Conservation (phyloP, 1,140 invertebrate genomes). For the Lerema accius region DNA sequence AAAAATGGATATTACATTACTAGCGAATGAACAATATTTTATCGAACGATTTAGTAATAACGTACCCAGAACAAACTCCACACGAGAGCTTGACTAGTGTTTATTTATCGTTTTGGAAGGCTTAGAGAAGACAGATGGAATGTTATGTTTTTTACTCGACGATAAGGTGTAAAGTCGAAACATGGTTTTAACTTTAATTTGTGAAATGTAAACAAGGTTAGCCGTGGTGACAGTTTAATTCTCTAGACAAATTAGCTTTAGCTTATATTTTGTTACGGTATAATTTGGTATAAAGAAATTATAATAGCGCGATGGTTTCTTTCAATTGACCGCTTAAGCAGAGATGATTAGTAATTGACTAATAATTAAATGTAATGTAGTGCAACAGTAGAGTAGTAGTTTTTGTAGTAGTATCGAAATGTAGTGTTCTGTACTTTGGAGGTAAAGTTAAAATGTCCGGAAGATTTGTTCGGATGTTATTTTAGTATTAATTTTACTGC, state of each 20-base stretch:
- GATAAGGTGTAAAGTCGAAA: conserved; percentile 64
- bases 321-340: not conserved
- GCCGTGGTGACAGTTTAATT: conserved; percentile 27
- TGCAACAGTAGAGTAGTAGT: too few species aligned
- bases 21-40: conserved; percentile 15
- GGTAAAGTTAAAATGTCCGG: too few species aligned
- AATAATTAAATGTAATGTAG: too few species aligned
- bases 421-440: too few species aligned
- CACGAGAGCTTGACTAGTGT: conserved; percentile 67
- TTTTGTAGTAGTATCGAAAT: too few species aligned
- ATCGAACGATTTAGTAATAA: conserved; percentile 53
- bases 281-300: not conserved
- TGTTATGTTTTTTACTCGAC: conserved; percentile 68
- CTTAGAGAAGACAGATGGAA: conserved; percentile 76
- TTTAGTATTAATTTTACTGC: too few species aligned
- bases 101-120: conserved; percentile 80
- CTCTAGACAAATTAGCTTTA: conserved; percentile 30
- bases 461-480: too few species aligned
- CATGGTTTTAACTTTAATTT: conserved; percentile 54
- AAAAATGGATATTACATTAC: too few species aligned
- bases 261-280: not conserved
- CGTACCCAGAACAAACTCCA: conserved; percentile 49
- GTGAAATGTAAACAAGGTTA: conserved; percentile 55
- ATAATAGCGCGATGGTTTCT: not conserved
- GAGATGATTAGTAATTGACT: not conserved